Conservation (phyloP, 1,140 invertebrate species). For the Zaprionus davidi region DNA sequence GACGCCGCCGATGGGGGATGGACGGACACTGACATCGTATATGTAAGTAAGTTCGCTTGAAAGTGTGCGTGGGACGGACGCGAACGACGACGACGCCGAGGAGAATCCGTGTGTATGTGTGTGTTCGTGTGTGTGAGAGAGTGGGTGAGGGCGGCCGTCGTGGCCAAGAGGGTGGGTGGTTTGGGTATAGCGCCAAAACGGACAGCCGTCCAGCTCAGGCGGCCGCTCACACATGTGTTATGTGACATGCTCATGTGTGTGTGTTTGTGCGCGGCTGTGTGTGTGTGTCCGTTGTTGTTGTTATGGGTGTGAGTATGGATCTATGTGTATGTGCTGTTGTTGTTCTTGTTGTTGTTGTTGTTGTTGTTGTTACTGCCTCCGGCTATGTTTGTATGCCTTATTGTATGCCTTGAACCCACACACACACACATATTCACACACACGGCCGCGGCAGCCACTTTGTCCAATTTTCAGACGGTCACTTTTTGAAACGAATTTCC, state of each 20-base stretch:
- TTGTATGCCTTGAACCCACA: conserved; percentile 75
- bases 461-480: conserved; percentile 82
- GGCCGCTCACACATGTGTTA: conserved; percentile 49
- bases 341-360: conserved; percentile 21
- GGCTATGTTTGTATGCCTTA: conserved; percentile 74
- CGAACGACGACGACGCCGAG: conserved; percentile 8
- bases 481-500: conserved; percentile 78
- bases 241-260: conserved; percentile 34
- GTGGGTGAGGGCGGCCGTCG: conserved; percentile 39
- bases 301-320: conserved; percentile 17
- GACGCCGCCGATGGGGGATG: conserved; percentile 57
- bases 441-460: conserved; percentile 72
- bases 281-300: conserved; percentile 15
- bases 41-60: conserved; percentile 57
- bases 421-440: conserved; percentile 31
- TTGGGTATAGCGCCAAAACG: conserved; percentile 74
- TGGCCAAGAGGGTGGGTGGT: conserved; percentile 61
- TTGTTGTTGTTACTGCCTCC: conserved; percentile 48
- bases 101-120: conserved; percentile 1
- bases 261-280: conserved; percentile 8
- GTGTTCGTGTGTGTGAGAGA: conserved; percentile 12
- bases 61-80: conserved; percentile 46
- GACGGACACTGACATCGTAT: conserved; percentile 67
- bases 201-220: conserved; percentile 67
- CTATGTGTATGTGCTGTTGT: conserved; percentile 20